These are phyloP conservation scores for Drosophila hawaiiensis DNA, from an alignment of 2,888 invertebrate species.

Conservation along the genomic window DNA sequence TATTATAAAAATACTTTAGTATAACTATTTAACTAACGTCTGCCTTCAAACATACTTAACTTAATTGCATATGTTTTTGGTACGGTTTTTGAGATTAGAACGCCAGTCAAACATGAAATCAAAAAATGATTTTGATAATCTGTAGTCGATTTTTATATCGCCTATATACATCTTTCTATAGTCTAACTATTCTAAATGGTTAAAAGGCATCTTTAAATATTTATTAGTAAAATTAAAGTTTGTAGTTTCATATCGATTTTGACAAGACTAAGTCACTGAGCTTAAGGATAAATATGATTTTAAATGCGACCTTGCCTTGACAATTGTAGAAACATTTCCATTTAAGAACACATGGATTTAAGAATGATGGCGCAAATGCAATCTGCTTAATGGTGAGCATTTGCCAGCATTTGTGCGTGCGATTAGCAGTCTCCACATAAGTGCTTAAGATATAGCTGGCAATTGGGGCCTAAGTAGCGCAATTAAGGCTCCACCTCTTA, in stretches of 20 bases:
- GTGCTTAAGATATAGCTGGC: constrained; percentile 28
- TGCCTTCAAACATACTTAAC: not conserved
- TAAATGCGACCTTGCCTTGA: not conserved
- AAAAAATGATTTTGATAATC: not conserved
- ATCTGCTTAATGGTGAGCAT: not conserved
- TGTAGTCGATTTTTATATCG: not conserved
- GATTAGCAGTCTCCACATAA: not conserved
- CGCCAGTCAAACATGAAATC: not conserved
- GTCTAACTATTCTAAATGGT: not conserved
- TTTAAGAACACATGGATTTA: not conserved
- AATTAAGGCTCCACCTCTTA: constrained; percentile 18
- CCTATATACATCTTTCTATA: not conserved
- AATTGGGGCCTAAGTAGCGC: constrained; percentile 26
- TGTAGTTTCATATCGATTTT: not conserved
- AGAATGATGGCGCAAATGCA: not conserved
- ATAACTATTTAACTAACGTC: not conserved
- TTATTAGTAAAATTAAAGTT: not conserved
- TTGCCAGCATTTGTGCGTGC: constrained; percentile 1
- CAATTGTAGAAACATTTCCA: not conserved
- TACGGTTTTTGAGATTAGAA: not conserved
- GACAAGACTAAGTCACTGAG: not conserved
- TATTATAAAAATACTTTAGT: not conserved
- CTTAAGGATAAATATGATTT: not conserved
- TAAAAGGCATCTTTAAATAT: not conserved
- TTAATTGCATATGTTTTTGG: not conserved